Evolutionary conservation across 2,113 vertebrate species (phyloP).

Genomic region (Sigmodon hispidus): DNA sequence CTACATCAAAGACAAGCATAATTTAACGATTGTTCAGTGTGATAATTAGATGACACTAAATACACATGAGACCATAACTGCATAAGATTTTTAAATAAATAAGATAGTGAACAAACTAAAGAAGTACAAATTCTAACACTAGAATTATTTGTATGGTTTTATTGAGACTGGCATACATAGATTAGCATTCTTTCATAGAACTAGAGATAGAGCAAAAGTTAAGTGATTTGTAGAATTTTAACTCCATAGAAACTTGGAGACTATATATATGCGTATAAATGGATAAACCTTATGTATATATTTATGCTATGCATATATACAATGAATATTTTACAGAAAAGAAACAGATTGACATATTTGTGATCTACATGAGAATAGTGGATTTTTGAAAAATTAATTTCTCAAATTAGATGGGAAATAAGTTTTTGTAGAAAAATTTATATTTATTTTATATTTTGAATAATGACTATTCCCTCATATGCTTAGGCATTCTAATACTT

Average conservation of each 20-base stretch:
- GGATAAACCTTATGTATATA: neutral
- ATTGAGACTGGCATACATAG: neutral
- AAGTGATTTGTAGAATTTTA: neutral
- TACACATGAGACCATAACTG: constrained; percentile 28
- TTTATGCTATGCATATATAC: neutral
- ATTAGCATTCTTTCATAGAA: neutral
- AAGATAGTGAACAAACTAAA: neutral
- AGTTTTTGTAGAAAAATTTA: neutral
- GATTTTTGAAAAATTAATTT: neutral
- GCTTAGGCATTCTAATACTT: neutral
- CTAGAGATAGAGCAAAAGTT: neutral
- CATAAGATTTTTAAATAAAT: neutral
- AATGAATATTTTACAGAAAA: neutral
- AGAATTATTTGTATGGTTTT: neutral
- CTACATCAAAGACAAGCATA: neutral
- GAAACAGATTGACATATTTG: neutral
- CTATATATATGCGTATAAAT: neutral
- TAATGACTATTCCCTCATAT: neutral
- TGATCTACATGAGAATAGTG: neutral
- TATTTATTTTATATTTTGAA: neutral
- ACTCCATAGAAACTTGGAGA: rapidly evolving
- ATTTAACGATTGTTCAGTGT: constrained; percentile 39
- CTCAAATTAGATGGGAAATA: neutral
- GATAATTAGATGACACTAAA: constrained; percentile 22
- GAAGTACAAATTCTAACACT: neutral